Conservation (phyloP, 2,797 vertebrate species). For the Enteromius argenteus region DNA sequence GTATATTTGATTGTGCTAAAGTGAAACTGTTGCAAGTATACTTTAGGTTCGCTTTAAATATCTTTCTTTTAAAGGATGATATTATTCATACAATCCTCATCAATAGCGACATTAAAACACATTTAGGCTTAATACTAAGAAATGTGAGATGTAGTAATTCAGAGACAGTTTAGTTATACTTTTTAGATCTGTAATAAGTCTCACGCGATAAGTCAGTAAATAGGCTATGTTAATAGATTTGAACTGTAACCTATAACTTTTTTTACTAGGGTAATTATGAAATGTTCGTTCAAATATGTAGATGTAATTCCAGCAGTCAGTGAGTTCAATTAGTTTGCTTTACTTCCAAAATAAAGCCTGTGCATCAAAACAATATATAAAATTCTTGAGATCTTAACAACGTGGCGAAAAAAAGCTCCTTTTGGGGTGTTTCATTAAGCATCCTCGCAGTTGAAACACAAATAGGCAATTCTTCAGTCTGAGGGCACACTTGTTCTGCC, state of each 20-base stretch:
- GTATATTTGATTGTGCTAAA: not conserved
- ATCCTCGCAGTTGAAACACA: conserved; percentile 68
- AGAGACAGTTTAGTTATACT: not conserved
- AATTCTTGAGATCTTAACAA: conserved; percentile 20
- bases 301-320: not conserved
- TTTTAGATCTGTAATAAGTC: not conserved
- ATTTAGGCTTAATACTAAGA: not conserved
- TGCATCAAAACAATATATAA: not conserved
- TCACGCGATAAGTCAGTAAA: not conserved
- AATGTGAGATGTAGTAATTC: not conserved
- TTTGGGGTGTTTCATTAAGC: conserved; percentile 74
- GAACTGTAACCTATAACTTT: not conserved
- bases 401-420: conserved; percentile 23
- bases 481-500: conserved; percentile 48
- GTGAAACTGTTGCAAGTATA: not conserved
- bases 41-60: not conserved
- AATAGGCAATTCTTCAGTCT: conserved; percentile 70
- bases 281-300: not conserved
- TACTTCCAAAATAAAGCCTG: not conserved
- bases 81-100: not conserved
- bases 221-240: not conserved
- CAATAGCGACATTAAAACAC: not conserved
- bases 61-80: not conserved
- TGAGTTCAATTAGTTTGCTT: not conserved
- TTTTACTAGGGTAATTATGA: not conserved